phyloP scores from a whole-genome alignment of 2,113 vertebrate genomes.

The Fregetta grallaria region DNA sequence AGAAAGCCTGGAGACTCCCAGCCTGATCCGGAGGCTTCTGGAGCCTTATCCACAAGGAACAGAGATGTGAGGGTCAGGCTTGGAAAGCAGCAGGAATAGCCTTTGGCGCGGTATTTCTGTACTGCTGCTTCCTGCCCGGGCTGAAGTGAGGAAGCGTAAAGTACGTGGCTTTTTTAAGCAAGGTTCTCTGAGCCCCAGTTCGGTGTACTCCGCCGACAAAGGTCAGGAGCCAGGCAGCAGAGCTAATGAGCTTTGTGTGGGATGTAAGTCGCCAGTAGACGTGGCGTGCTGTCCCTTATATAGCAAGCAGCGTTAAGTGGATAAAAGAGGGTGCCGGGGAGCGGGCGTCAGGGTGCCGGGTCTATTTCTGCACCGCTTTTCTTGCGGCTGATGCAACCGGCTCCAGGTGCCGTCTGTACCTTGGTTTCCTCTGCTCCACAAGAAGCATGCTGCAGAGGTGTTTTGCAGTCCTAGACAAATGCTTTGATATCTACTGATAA shows the following conservation, averaged over 20 bases:
- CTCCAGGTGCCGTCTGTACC: neutral
- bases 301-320: neutral
- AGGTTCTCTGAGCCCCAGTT: neutral
- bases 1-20: neutral
- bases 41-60: neutral
- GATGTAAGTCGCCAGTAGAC: neutral
- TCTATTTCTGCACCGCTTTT: neutral
- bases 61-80: neutral
- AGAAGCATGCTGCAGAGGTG: neutral
- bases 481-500: neutral
- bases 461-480: neutral
- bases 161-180: neutral
- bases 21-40: neutral
- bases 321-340: neutral
- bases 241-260: constrained; percentile 40
- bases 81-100: neutral
- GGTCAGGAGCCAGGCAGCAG: constrained; percentile 21
- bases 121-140: neutral
- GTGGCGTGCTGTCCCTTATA: neutral
- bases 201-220: neutral
- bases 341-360: accelerated
- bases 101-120: neutral
- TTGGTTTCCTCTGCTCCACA: neutral
- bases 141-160: neutral
- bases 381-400: neutral